Percentiles rank a stretch among this genome's conserved stretches.
Evolutionary conservation across 1,140 invertebrate species (phyloP).

Genomic region (Campoletis sonorensis): DNA sequence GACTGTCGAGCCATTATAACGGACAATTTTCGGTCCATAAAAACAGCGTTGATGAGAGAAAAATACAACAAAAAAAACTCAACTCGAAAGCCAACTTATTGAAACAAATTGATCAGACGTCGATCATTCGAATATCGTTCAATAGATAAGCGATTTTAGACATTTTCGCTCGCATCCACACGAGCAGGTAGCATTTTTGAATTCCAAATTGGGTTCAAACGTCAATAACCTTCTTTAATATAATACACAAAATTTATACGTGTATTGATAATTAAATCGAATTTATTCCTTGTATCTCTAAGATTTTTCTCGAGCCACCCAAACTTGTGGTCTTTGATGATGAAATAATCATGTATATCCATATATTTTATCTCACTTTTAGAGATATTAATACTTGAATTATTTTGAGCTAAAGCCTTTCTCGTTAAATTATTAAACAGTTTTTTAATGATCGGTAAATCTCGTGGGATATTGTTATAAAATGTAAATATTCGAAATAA

Average conservation of each 20-base stretch:
- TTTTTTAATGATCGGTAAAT: too few relatives aligned
- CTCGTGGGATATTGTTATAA: not conserved
- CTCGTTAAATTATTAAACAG: not conserved
- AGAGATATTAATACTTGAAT: not conserved
- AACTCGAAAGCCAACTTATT: not conserved
- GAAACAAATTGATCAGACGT: not conserved
- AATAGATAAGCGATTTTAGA: too few relatives aligned
- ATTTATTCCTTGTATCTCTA: not conserved
- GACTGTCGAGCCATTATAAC: conserved; percentile 12
- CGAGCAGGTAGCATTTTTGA: too few relatives aligned
- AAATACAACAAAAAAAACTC: not conserved
- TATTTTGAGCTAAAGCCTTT: not conserved
- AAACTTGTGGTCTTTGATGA: not conserved
- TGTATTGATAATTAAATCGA: too few relatives aligned
- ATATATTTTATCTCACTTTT: not conserved
- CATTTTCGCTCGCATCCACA: too few relatives aligned
- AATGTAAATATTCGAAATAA: not conserved
- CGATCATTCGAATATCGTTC: not conserved
- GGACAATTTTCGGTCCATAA: not conserved
- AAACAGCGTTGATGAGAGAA: not conserved
- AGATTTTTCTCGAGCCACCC: not conserved
- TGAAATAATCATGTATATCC: not conserved
- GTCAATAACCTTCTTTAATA: too few relatives aligned
- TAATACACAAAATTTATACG: too few relatives aligned
- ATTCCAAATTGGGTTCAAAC: too few relatives aligned